Evolutionary conservation across 2,113 vertebrate species (phyloP).

Genomic region (Eidolon helvum): DNA sequence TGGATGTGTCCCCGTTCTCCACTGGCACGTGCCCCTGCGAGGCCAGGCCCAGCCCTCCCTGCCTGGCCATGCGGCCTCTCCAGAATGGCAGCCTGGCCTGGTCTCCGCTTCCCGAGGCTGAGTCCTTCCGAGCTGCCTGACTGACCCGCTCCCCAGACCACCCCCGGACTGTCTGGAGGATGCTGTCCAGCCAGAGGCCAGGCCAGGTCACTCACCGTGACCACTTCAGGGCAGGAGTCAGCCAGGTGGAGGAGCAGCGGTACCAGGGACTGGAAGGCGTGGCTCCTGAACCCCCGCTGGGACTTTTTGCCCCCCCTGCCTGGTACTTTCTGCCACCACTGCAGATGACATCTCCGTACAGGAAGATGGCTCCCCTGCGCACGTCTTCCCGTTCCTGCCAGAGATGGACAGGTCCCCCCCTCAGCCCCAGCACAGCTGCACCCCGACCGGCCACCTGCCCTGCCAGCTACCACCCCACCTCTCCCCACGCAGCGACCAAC

Average conservation of each 20-base stretch:
- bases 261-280: slow-evolving; percentile 36
- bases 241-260: slow-evolving; percentile 59
- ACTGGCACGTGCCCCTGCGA: neutral
- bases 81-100: neutral
- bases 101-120: neutral
- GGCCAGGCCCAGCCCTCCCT: neutral
- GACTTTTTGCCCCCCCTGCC: neutral
- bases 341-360: slow-evolving; percentile 34
- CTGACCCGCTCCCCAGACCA: rapidly evolving
- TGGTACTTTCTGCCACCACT: neutral
- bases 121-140: neutral
- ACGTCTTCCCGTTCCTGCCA: slow-evolving; percentile 4
- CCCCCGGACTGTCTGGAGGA: neutral
- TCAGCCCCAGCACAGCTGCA: neutral
- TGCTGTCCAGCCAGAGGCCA: neutral
- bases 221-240: slow-evolving; percentile 6
- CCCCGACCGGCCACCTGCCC: neutral
- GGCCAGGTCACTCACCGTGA: neutral
- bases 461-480: neutral
- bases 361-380: slow-evolving; percentile 10
- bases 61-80: neutral
- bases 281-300: rapidly evolving
- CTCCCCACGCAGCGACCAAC: too few species aligned
- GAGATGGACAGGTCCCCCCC: neutral
- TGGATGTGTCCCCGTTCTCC: neutral